A percentile compares a stretch with the other conserved stretches of the same genome.
phyloP scores from a whole-genome alignment of 2,888 invertebrate genomes.

The Tetranychus truncatus region DNA sequence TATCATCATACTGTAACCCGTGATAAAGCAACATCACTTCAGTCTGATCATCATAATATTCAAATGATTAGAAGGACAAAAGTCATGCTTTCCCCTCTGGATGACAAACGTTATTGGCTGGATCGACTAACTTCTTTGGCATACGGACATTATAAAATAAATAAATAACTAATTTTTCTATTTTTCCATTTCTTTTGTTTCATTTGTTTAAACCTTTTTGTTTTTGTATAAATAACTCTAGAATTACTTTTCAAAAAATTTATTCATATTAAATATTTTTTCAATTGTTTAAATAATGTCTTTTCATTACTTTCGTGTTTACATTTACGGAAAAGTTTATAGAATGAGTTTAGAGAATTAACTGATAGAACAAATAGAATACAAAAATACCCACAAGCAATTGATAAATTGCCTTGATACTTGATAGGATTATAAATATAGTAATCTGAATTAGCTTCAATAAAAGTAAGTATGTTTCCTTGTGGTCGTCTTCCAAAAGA shows the following conservation, averaged over 20 bases:
- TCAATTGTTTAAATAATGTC: neutral
- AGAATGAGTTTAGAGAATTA: neutral
- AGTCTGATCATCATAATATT: neutral
- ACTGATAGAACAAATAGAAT: neutral
- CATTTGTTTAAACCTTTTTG: no score
- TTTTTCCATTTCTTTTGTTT: neutral
- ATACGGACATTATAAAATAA: neutral
- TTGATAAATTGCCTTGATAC: neutral
- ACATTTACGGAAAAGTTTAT: neutral
- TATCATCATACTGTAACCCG: no score
- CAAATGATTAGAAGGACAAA: neutral
- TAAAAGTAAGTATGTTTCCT: neutral
- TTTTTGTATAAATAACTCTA: no score
- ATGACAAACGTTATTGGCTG: neutral
- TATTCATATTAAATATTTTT: neutral
- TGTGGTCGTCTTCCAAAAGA: neutral
- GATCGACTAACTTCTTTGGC: neutral
- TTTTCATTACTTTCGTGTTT: neutral
- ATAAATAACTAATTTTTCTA: neutral
- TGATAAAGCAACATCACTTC: no score
- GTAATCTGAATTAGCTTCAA: neutral
- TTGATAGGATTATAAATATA: neutral
- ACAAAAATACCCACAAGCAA: neutral
- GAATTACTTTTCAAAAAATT: neutral
- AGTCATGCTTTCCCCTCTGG: neutral